Base-by-base conservation (phyloP, 2,797 vertebrate species). In the Loriculus beryllinus region DNA sequence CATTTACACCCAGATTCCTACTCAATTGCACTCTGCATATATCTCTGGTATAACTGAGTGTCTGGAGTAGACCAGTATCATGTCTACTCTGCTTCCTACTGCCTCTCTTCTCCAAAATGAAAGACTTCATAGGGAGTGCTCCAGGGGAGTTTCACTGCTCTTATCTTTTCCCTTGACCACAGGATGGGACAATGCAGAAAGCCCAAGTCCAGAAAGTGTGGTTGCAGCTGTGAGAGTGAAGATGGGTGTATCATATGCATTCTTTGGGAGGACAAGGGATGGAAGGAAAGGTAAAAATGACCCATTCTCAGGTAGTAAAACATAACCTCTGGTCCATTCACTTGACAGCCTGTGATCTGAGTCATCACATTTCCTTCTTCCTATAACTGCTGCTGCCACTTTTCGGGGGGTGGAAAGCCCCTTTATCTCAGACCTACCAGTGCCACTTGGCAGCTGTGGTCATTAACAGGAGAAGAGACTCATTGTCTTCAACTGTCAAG, bases 391-490 rank as follows among this genome's bases (percentile, higher is more conserved):
- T 85, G 70, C 57, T 74, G 76, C 64, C 48, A 20, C 70, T 90
- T 91, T 91, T 92, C 79, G 74, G 35, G 48, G 28, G 33, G 40
- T 82, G 72, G 39, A 93, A 96, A 92, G 67, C 70, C 51, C 62
- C 63, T 35, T 91, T 81, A 88, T 57, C 49, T 96, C 80, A 89
- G 86, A 56, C 33, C 70, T 60, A 59, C 77, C 77, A 79, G 90
- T 85, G 76, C 92, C 65, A 69, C 68, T 88, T 95, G 86, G 71
- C 86, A 90, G 75, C 57, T 48, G 52, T 31, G 52, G 63, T 95
- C 96, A 96, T 90, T 96, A 93, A 94, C 16, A 90, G 82, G 71
- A 92, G 70, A 71, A 68, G 76, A 54, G 79, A 26, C 85, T 95
- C 57, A 26, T 79, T 15, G 2, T 65, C 68, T 77, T 82, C 74